Conservation (phyloP, 2,888 invertebrate species). For the Tetrapedia diversipes region DNA sequence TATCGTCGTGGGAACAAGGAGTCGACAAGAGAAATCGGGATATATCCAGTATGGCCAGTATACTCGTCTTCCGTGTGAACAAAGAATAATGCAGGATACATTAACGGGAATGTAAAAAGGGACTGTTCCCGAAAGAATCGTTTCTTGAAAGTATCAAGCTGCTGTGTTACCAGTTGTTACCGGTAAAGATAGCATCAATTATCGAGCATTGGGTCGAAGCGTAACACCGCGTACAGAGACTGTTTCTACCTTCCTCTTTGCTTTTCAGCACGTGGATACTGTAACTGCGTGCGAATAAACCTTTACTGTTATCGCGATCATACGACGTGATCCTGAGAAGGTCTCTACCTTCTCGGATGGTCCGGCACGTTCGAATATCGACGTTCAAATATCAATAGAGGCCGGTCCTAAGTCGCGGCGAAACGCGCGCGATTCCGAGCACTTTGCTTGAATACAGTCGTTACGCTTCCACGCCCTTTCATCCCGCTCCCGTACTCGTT, state of each 20-base stretch:
- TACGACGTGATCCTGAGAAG: slow-evolving; percentile 1
- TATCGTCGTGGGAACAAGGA: no score
- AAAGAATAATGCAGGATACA: slow-evolving; percentile 15
- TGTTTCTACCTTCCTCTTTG: neutral
- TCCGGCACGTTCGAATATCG: slow-evolving; percentile 41
- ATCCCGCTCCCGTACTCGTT: slow-evolving; percentile 29
- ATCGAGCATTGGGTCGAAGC: slow-evolving; percentile 16
- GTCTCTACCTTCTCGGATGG: no score
- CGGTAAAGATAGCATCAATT: slow-evolving; percentile 23
- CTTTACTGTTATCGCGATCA: slow-evolving; percentile 53
- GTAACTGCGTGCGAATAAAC: slow-evolving; percentile 47
- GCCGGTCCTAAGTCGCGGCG: slow-evolving; percentile 64
- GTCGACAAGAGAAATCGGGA: no score
- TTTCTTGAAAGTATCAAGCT: slow-evolving; percentile 1
- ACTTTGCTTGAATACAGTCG: slow-evolving; percentile 75
- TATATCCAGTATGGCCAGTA: neutral
- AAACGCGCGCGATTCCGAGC: slow-evolving; percentile 68
- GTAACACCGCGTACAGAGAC: neutral
- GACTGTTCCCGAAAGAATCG: slow-evolving; percentile 23
- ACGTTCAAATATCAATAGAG: slow-evolving; percentile 73
- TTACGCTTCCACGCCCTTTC: slow-evolving; percentile 62
- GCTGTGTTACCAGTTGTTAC: slow-evolving; percentile 8
- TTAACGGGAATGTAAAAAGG: slow-evolving; percentile 34
- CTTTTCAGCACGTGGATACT: no score
- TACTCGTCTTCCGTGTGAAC: neutral